phyloP scores from a whole-genome alignment of 2,113 vertebrate genomes.

The Bubalus kerabau region DNA sequence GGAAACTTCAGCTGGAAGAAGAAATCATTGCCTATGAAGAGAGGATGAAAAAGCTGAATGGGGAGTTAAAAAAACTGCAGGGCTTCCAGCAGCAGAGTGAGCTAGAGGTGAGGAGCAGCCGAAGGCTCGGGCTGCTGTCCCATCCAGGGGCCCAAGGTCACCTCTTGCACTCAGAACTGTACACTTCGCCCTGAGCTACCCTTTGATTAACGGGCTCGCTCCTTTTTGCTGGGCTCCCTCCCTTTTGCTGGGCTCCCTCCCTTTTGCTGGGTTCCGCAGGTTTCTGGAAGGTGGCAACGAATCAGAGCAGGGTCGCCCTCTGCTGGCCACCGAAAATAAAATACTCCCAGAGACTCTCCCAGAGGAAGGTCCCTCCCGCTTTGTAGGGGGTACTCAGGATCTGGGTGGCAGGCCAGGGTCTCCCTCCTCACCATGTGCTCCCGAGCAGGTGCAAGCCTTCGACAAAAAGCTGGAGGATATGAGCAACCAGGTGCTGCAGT shows the following conservation, averaged over 20 bases:
- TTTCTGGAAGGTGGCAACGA: neutral
- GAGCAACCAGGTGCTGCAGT: conserved; percentile 71
- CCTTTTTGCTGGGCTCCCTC: neutral
- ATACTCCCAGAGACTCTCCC: neutral
- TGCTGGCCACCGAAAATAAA: conserved; percentile 37
- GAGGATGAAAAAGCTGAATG: conserved; percentile 65
- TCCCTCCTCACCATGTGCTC: neutral
- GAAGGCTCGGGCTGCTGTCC: neutral
- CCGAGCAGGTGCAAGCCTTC: conserved; percentile 58
- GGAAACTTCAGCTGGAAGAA: conserved; percentile 68
- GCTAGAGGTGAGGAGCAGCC: conserved; percentile 64
- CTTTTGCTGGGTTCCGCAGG: neutral
- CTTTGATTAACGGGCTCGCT: neutral
- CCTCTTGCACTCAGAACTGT: neutral
- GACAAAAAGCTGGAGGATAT: conserved; percentile 76
- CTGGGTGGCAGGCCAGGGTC: neutral
- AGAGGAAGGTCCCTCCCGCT: neutral
- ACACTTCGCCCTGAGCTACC: neutral
- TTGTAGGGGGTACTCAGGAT: no score
- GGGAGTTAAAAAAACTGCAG: conserved; percentile 76
- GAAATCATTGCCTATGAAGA: conserved; percentile 65
- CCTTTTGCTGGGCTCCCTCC: neutral
- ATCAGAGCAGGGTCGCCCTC: conserved; percentile 54
- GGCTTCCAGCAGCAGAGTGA: conserved; percentile 67
- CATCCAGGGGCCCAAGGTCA: neutral